Conservation (phyloP, 2,113 vertebrate genomes). For the Opisthocomus hoazin region DNA sequence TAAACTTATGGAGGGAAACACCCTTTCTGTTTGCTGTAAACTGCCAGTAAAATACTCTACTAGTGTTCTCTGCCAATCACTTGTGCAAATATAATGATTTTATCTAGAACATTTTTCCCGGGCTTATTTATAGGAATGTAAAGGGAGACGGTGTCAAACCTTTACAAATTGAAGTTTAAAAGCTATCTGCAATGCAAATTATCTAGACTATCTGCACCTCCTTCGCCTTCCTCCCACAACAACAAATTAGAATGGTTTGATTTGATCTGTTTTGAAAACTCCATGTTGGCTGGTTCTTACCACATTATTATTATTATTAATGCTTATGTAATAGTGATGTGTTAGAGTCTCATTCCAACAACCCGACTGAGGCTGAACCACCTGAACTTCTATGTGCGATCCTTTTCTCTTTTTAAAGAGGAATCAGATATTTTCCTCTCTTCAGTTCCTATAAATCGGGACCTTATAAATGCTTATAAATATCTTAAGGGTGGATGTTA, state of each 20-base stretch:
- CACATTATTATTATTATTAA: background rate
- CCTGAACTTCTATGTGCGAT: background rate
- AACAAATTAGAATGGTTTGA: background rate
- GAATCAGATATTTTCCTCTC: background rate
- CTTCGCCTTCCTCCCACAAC: background rate
- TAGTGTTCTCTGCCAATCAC: background rate
- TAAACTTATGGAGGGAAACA: background rate
- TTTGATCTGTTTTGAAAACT: conserved; percentile 27
- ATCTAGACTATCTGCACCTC: background rate
- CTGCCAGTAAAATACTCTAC: background rate
- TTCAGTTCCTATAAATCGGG: too few relatives aligned
- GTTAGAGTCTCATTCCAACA: background rate
- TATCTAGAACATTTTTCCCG: background rate
- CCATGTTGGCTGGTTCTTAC: background rate
- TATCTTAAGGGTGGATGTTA: too few relatives aligned
- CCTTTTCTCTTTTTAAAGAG: background rate
- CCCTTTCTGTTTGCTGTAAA: background rate
- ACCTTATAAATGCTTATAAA: too few relatives aligned
- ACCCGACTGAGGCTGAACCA: background rate
- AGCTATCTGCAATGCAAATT: background rate
- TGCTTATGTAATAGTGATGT: background rate
- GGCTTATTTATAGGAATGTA: background rate
- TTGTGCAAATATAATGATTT: background rate
- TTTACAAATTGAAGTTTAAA: background rate
- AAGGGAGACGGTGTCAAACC: background rate